Evolutionary conservation across 2,113 vertebrate species (phyloP), one percentile per base, ranked within the genome.

Genomic region (Girardinichthys multiradiatus): DNA sequence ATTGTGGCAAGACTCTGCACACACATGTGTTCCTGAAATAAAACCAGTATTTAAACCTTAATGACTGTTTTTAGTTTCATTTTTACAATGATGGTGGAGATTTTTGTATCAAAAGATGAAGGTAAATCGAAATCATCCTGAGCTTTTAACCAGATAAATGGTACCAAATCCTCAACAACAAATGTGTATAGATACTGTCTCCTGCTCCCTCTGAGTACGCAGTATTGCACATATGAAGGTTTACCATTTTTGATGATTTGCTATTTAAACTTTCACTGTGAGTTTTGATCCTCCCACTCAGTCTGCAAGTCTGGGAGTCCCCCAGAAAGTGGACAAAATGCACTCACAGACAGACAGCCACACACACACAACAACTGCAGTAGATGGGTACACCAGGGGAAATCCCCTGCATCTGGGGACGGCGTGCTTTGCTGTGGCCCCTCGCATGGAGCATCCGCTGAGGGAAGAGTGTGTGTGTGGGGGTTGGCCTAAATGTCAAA

Each of bases 401-500:
- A 90, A 74, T 85, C 83, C 92, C 89, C 73, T 67, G 66, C 63
- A 54, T 63, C 51, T 73, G 70, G 78, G 83, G 77, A 86, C 73
- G 82, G 80, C 82, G 68, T 79, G 59, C 79, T 69, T 78, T 57
- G 82, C 74, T 83, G 76, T 73, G 77, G 86, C 86, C 88, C 80
- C 86, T 85, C 8, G 72, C 33, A 51, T 77, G 83, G 67, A 82
- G 79, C 89, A 88, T 85, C 86, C 77, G 76, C 63, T 79, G 62
- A 84, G 62, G 86, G 70, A 86, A 80, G 86, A 78, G 72, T 84
- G 88, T 54, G 48, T 83, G 90, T 89, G 91, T 72, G 80, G 88
- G 90, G 80, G 84, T 89, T 84, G 89, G 83, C 78, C 85, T 89
- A 87, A 88, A 92, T 91, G 91, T 91, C 92, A 92, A 93, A 92